Evolutionary conservation across 1,140 invertebrate genomes (phyloP).

Genomic region (Elymnias hypermnestra): DNA sequence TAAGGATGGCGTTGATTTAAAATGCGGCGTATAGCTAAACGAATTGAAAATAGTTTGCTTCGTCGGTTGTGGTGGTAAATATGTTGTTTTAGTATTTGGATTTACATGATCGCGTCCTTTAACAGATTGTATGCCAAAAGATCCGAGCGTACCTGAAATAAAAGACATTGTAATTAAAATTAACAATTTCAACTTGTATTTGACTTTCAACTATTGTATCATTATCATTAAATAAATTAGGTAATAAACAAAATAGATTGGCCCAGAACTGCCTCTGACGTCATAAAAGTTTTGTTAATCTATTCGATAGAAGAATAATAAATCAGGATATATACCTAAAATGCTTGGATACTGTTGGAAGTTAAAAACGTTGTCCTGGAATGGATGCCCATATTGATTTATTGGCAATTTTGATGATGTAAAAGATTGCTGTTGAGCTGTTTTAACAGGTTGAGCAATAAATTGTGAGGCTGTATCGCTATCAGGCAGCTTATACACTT

Average conservation of each 20-base stretch:
- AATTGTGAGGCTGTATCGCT: constrained; percentile 44
- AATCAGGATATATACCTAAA: constrained; percentile 61
- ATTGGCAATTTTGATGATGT: constrained; percentile 11
- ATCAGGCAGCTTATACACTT: constrained; percentile 56
- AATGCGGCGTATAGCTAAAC: constrained; percentile 50
- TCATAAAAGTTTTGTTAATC: too few species aligned
- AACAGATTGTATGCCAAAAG: constrained; percentile 63
- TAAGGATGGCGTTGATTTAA: constrained; percentile 49
- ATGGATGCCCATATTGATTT: constrained; percentile 31
- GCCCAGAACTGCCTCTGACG: too few species aligned
- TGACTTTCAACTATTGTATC: too few species aligned
- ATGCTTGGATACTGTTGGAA: constrained; percentile 48
- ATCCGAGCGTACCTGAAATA: constrained; percentile 69
- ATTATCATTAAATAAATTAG: too few species aligned
- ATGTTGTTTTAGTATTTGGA: constrained; percentile 51
- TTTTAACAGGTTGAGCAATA: constrained; percentile 51
- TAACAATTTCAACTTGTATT: too few species aligned
- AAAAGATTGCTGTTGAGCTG: constrained; percentile 44
- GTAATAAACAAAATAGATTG: too few species aligned
- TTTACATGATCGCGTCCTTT: constrained; percentile 61
- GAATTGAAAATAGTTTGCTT: constrained; percentile 64
- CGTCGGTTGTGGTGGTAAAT: constrained; percentile 44
- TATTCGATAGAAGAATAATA: too few species aligned
- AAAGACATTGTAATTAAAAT: constrained; percentile 10
- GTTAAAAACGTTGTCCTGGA: constrained; percentile 43